phyloP scores from a whole-genome alignment of 2,888 invertebrate species.

The Drosophila barbarae region DNA sequence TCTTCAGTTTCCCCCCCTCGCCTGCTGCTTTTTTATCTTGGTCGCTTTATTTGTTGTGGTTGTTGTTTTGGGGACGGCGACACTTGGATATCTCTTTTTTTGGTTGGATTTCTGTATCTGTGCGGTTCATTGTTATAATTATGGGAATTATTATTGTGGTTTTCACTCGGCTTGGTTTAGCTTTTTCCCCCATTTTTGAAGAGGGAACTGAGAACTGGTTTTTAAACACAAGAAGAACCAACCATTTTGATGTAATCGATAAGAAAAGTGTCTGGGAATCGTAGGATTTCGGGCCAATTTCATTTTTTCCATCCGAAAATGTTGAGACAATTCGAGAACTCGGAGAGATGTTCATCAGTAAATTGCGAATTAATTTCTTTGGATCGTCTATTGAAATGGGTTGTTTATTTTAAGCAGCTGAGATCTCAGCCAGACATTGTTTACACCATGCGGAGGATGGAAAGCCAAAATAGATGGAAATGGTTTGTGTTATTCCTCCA shows the following conservation, averaged over 20 bases:
- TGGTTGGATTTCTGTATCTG: conserved; percentile 43
- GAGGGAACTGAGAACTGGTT: conserved; percentile 53
- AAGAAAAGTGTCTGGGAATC: conserved; percentile 39
- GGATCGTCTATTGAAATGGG: conserved; percentile 20
- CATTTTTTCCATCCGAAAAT: conserved; percentile 9
- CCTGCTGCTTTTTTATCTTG: conserved; percentile 15
- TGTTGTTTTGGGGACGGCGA: conserved; percentile 52
- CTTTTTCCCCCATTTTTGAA: conserved; percentile 40
- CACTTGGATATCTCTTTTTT: conserved; percentile 65
- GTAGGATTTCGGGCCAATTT: conserved; percentile 5
- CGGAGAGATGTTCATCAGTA: conserved; percentile 18
- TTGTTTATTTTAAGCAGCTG: conserved; percentile 27
- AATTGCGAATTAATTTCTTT: conserved; percentile 34
- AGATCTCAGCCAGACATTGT: conserved; percentile 32
- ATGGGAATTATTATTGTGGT: conserved; percentile 72
- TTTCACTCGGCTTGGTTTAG: conserved; percentile 60
- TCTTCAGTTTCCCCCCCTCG: conserved; percentile 22
- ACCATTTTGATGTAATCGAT: conserved; percentile 38
- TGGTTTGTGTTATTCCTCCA: conserved; percentile 26
- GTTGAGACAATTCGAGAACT: conserved; percentile 28
- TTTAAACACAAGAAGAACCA: conserved; percentile 27
- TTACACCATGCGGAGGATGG: conserved; percentile 28
- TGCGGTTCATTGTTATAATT: conserved; percentile 67
- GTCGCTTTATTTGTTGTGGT: conserved; percentile 23
- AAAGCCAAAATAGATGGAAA: conserved; percentile 38